Percentiles rank a stretch among this genome's conserved stretches.
phyloP scores from a whole-genome alignment of 2,113 vertebrate species.

The Mesocricetus auratus region DNA sequence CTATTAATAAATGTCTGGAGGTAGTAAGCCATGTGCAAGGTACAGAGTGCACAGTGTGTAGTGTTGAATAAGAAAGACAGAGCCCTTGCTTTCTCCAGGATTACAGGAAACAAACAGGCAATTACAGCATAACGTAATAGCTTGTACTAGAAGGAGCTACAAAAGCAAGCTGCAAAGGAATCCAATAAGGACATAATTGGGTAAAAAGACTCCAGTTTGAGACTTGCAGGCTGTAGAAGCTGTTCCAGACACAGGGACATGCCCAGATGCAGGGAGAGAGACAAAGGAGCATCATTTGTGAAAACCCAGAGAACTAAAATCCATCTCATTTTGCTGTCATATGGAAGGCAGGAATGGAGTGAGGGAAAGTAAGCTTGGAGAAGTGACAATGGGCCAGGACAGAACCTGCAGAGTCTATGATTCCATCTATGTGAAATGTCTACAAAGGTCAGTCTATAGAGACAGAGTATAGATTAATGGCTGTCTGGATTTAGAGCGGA shows the following conservation, averaged over 20 bases:
- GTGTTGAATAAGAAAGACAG: background rate
- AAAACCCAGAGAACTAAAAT: background rate
- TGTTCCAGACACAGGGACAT: background rate
- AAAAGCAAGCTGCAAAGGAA: background rate
- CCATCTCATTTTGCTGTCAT: background rate
- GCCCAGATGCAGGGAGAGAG: background rate
- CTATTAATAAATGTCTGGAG: background rate
- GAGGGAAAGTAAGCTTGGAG: background rate
- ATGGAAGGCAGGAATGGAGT: too few relatives aligned
- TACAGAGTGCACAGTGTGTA: background rate
- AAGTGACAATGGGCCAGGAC: background rate
- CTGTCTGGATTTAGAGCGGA: background rate
- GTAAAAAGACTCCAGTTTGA: background rate
- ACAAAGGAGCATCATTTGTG: background rate
- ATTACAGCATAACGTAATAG: background rate
- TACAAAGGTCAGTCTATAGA: background rate
- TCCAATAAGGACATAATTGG: background rate
- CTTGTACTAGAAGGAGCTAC: background rate
- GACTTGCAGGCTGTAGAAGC: background rate
- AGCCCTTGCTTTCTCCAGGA: background rate
- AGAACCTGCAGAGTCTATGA: background rate
- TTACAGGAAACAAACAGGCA: background rate
- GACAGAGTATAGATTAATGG: background rate
- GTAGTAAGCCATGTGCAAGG: background rate
- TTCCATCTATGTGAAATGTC: background rate